phyloP scores from a whole-genome alignment of 1,140 invertebrate species.

The Chironomus tepperi region DNA sequence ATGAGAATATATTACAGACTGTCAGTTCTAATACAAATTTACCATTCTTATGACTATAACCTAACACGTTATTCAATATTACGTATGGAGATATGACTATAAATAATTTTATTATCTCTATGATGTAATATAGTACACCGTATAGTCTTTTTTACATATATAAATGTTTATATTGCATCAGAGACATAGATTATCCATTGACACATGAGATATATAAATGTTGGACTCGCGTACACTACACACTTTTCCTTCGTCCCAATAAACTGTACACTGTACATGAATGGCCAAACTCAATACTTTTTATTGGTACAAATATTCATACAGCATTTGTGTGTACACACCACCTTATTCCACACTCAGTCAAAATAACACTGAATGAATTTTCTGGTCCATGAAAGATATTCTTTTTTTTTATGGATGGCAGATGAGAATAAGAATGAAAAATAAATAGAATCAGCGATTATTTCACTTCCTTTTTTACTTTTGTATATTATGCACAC shows the following conservation, averaged over 20 bases:
- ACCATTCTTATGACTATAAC: background rate
- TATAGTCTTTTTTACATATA: background rate
- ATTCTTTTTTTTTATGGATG: no score
- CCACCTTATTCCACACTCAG: background rate
- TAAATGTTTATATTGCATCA: background rate
- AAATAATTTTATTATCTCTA: slow-evolving; percentile 19
- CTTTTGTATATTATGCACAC: background rate
- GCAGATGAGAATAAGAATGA: background rate
- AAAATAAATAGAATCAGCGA: slow-evolving; percentile 12
- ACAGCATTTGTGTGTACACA: background rate
- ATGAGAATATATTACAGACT: background rate
- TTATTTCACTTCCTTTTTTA: background rate
- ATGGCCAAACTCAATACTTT: slow-evolving; percentile 12
- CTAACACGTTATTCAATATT: background rate
- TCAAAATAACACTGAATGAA: background rate
- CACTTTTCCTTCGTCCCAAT: background rate
- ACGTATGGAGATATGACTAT: background rate
- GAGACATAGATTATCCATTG: background rate
- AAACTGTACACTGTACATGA: background rate
- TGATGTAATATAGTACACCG: background rate
- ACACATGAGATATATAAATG: slow-evolving; percentile 5
- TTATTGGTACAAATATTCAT: no score
- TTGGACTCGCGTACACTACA: background rate
- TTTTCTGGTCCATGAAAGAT: background rate
- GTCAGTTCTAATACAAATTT: background rate